phyloP scores from a whole-genome alignment of 2,888 invertebrate species.

The Hydropsyche betteni region DNA sequence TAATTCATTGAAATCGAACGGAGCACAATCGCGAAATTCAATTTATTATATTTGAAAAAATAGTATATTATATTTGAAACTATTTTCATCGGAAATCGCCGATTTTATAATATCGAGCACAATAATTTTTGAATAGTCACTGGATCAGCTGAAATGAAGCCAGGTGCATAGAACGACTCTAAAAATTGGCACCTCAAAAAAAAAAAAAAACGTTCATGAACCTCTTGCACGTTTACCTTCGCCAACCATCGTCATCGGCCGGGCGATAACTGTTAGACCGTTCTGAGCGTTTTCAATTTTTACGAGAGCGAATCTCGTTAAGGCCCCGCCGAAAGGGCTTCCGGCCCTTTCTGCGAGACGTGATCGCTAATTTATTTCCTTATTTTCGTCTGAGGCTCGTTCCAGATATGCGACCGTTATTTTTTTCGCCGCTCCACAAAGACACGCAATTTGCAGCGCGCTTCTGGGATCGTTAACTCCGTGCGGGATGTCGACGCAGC shows the following conservation, averaged over 20 bases:
- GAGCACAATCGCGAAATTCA: too few relatives aligned
- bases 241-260: neutral
- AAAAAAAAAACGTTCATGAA: too few relatives aligned
- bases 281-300: constrained; percentile 26
- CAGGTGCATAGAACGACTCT: too few relatives aligned
- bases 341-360: constrained; percentile 13
- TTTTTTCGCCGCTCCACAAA: neutral
- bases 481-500: constrained; percentile 30
- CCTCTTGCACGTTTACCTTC: neutral
- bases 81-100: too few relatives aligned
- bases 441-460: constrained; percentile 25
- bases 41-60: too few relatives aligned
- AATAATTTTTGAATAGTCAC: too few relatives aligned
- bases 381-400: neutral
- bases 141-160: too few relatives aligned
- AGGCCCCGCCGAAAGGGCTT: neutral
- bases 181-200: too few relatives aligned
- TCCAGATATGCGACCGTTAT: neutral
- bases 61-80: too few relatives aligned
- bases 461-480: constrained; percentile 15
- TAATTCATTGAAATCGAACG: too few relatives aligned
- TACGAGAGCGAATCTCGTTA: constrained; percentile 27
- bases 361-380: constrained; percentile 33
- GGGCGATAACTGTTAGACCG: constrained; percentile 11
- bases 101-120: too few relatives aligned